Evolutionary conservation across 2,113 vertebrate species (phyloP).

Genomic region (Entelurus aequoreus): DNA sequence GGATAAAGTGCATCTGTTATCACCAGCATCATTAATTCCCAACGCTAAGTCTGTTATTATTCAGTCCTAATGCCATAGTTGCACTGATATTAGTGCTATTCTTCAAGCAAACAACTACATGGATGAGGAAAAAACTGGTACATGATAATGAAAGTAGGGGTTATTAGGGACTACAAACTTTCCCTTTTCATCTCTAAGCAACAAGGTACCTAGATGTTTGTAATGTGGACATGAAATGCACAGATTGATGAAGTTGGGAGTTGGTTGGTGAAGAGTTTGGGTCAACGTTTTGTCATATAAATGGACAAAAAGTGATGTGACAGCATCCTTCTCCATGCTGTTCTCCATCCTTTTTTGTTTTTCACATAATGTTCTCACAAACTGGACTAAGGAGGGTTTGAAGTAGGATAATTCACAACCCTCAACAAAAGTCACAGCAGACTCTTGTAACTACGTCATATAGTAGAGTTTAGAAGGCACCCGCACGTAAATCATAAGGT

Average conservation of each 20-base stretch:
- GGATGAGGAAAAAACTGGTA: constrained; percentile 5
- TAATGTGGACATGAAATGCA: constrained; percentile 25
- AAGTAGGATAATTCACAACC: neutral
- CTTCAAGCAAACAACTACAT: too few relatives aligned
- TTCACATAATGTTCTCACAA: constrained; percentile 1
- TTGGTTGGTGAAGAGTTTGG: constrained; percentile 11
- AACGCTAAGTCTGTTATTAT: too few relatives aligned
- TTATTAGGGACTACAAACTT: constrained; percentile 18
- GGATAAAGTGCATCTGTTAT: too few relatives aligned
- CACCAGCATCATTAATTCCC: too few relatives aligned
- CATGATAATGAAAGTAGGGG: constrained; percentile 10
- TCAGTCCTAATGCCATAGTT: too few relatives aligned
- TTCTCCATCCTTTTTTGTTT: neutral
- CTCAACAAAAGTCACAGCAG: neutral
- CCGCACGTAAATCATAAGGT: neutral
- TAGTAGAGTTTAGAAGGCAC: neutral
- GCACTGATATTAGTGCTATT: too few relatives aligned
- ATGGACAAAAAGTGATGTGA: constrained; percentile 1
- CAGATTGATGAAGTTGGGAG: constrained; percentile 19
- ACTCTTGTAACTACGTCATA: constrained; percentile 10
- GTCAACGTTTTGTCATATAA: constrained; percentile 12
- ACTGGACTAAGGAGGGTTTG: constrained; percentile 2
- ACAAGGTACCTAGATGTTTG: neutral
- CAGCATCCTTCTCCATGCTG: constrained; percentile 4
- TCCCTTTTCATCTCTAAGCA: constrained; percentile 9